Percentiles rank a stretch among this genome's conserved stretches.
phyloP scores from a whole-genome alignment of 1,140 invertebrate genomes.

The Trichonephila clavipes region DNA sequence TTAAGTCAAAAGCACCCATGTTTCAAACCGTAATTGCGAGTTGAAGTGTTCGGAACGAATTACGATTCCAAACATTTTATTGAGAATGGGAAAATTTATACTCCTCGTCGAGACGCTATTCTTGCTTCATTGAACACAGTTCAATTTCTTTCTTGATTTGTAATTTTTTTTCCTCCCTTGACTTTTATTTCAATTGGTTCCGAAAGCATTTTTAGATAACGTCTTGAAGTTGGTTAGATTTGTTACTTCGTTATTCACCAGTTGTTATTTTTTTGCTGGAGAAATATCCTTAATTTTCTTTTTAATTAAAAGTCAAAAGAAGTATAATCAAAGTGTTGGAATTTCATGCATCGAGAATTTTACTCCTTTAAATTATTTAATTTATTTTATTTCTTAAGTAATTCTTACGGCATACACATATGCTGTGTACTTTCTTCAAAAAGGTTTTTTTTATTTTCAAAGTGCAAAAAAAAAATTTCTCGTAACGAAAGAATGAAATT shows the following conservation, averaged over 20 bases:
- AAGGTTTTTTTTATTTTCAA: neutral
- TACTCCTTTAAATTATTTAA: neutral
- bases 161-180: neutral
- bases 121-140: neutral
- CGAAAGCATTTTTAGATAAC: conserved; percentile 1
- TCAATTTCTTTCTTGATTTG: neutral
- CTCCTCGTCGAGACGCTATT: neutral
- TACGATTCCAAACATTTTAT: conserved; percentile 23
- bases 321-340: neutral
- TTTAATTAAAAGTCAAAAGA: conserved; percentile 41
- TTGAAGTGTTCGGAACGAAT: conserved; percentile 51
- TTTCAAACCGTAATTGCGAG: conserved; percentile 52
- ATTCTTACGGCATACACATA: neutral
- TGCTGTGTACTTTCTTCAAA: neutral
- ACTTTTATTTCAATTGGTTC: conserved; percentile 18
- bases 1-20: conserved; percentile 61
- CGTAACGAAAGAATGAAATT: neutral
- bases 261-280: neutral
- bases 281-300: neutral
- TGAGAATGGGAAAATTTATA: conserved; percentile 52
- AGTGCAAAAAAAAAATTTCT: neutral
- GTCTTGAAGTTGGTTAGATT: neutral
- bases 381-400: neutral
- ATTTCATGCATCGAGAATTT: neutral
- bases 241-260: neutral